Conservation (phyloP, 2,797 vertebrate genomes). For the Mus spretus region DNA sequence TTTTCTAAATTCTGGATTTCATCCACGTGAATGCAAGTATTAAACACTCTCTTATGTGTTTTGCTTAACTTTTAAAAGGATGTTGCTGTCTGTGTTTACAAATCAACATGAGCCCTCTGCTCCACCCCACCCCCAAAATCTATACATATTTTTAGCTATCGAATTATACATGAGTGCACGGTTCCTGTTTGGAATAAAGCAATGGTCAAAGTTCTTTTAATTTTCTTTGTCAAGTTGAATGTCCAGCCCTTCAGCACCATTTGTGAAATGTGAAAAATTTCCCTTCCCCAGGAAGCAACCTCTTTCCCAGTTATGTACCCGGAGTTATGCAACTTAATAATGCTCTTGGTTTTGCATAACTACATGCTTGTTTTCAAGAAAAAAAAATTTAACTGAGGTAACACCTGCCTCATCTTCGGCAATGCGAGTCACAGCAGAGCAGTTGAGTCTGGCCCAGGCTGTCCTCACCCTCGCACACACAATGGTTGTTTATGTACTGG, state of each 20-base stretch:
- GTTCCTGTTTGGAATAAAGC: background rate
- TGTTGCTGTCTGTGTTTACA: background rate
- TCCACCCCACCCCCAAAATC: background rate
- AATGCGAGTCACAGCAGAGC: background rate
- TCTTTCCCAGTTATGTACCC: background rate
- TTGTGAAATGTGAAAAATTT: background rate
- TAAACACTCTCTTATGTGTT: background rate
- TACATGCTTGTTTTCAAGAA: background rate
- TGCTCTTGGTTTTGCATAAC: background rate
- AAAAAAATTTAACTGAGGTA: background rate
- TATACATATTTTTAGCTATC: background rate
- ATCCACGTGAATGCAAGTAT: background rate
- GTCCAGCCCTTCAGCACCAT: background rate
- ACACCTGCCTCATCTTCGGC: background rate
- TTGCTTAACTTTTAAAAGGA: background rate
- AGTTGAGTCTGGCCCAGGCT: background rate
- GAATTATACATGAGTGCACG: background rate
- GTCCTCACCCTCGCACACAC: background rate
- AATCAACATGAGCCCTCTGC: background rate
- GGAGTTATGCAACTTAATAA: background rate
- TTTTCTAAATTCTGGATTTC: conserved; percentile 32
- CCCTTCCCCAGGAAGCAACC: background rate
- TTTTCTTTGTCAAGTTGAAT: background rate
- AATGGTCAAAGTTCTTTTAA: background rate
- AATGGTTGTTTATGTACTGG: conserved; percentile 52